Evolutionary conservation across 2,113 vertebrate genomes (phyloP).

Genomic region (Rutilus rutilus): DNA sequence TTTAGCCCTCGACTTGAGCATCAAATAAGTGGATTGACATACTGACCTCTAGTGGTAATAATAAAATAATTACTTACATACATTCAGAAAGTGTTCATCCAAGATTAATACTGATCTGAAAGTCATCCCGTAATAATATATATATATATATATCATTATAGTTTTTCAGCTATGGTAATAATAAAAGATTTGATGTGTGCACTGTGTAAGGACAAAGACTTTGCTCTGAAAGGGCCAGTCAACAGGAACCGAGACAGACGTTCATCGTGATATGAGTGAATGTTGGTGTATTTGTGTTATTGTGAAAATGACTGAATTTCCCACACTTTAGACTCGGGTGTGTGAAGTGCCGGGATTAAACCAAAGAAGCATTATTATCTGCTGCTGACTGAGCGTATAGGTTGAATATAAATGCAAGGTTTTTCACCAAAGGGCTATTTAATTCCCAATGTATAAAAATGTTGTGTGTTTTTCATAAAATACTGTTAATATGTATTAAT

Average conservation of each 20-base stretch:
- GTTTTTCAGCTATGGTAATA: background rate
- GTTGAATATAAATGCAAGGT: conserved; percentile 15
- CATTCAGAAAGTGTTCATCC: background rate
- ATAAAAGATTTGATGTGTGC: background rate
- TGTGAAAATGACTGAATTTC: conserved; percentile 23
- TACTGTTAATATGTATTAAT: conserved; percentile 14
- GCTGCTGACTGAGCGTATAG: conserved; percentile 26
- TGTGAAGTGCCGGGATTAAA: conserved; percentile 22
- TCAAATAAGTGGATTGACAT: conserved; percentile 18
- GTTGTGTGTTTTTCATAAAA: background rate
- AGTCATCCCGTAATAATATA: background rate
- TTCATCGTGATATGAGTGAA: conserved; percentile 5
- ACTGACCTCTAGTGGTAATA: conserved; percentile 52
- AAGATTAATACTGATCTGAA: background rate
- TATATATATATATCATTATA: background rate
- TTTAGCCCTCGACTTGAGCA: background rate
- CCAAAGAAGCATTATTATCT: conserved; percentile 30
- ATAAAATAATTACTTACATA: background rate
- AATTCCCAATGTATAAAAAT: conserved; percentile 23
- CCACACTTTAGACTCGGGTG: conserved; percentile 28
- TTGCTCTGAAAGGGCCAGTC: conserved; percentile 7
- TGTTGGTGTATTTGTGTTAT: conserved; percentile 30
- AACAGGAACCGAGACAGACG: conserved; percentile 15
- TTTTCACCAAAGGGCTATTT: conserved; percentile 6
- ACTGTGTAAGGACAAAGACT: conserved; percentile 19